These are phyloP conservation scores for Pantala flavescens DNA, from an alignment of 1,140 invertebrate species.

Conservation along the genomic window DNA sequence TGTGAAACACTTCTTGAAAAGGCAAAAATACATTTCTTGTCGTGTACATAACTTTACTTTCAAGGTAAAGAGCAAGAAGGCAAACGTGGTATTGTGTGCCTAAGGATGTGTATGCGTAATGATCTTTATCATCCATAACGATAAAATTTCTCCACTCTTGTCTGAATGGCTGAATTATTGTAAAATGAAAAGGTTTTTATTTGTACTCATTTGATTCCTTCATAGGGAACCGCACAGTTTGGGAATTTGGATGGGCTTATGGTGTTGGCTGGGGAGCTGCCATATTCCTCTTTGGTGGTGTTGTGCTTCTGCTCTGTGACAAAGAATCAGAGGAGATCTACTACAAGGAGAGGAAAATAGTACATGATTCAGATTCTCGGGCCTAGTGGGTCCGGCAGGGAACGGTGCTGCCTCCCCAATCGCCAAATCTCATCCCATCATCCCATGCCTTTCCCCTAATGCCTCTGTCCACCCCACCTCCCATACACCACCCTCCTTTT, in stretches of 20 bases:
- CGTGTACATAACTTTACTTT: too few species aligned
- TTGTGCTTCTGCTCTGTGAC: constrained; percentile 87
- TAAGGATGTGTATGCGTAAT: too few species aligned
- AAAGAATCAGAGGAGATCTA: constrained; percentile 97
- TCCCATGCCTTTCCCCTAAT: constrained; percentile 1
- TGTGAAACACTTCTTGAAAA: too few species aligned
- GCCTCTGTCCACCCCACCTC: neutral
- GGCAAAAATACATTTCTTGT: too few species aligned
- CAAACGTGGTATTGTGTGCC: too few species aligned
- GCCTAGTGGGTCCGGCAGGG: constrained; percentile 28
- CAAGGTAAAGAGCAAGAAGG: too few species aligned
- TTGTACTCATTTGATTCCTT: constrained; percentile 17
- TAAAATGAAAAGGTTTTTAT: too few species aligned
- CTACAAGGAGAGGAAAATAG: constrained; percentile 89
- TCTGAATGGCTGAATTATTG: too few species aligned
- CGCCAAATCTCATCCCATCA: neutral
- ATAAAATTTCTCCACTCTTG: too few species aligned
- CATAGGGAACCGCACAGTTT: constrained; percentile 70
- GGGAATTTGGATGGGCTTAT: constrained; percentile 96
- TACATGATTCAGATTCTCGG: constrained; percentile 52
- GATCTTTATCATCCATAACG: too few species aligned
- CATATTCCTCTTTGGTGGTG: constrained; percentile 90
- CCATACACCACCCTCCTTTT: neutral
- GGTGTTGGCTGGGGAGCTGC: constrained; percentile 94
- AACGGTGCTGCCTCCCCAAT: constrained; percentile 11